Conservation (phyloP, 2,888 invertebrate genomes). For the Aricia artaxerxes region DNA sequence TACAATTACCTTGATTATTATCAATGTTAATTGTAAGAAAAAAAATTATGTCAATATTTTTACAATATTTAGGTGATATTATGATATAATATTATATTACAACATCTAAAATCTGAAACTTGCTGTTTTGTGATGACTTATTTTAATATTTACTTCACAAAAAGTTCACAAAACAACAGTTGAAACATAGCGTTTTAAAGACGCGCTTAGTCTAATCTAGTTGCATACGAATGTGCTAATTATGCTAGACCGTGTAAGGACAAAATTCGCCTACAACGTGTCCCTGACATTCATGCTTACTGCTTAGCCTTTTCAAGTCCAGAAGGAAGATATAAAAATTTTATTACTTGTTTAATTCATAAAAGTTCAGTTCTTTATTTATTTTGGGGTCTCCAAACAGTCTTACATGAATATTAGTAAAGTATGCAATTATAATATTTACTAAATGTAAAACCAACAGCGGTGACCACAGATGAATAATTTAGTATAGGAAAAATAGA, state of each 20-base stretch:
- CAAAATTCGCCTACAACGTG: background rate
- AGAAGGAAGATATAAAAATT: slow-evolving; percentile 4
- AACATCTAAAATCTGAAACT: background rate
- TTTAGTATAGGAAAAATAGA: no score
- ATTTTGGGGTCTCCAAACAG: no score
- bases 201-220: background rate
- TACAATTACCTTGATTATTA: no score
- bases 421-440: no score
- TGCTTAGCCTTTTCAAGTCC: background rate
- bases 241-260: background rate
- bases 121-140: background rate
- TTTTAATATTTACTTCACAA: background rate
- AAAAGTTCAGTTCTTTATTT: background rate
- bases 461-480: no score
- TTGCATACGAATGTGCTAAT: slow-evolving; percentile 14
- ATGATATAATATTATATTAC: background rate
- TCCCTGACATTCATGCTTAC: background rate
- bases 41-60: no score
- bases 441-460: no score
- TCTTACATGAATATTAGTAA: no score
- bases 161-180: background rate
- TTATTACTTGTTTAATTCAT: background rate
- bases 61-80: no score
- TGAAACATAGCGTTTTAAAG: background rate
- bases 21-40: no score